Percentiles rank a stretch among this genome's conserved stretches.
Conservation (phyloP, 2,797 vertebrate species). For the Intellagama lesueurii region DNA sequence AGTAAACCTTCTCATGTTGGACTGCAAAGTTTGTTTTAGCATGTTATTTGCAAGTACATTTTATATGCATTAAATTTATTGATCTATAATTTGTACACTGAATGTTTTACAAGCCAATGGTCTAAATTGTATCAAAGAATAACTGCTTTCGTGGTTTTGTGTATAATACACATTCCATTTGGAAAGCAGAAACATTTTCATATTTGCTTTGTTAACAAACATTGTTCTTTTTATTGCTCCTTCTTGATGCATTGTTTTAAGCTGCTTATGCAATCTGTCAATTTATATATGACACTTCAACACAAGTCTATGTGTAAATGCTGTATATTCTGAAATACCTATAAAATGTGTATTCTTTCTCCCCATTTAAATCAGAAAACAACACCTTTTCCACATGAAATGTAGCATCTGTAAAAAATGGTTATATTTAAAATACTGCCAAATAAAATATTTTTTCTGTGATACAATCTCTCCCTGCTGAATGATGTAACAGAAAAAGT, state of each 20-base stretch:
- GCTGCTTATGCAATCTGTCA: neutral
- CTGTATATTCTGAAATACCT: neutral
- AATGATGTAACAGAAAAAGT: neutral
- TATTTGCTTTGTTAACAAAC: neutral
- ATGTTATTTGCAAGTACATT: neutral
- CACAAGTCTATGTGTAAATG: fast-evolving
- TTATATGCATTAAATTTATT: neutral
- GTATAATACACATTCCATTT: neutral
- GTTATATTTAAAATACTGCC: constrained; percentile 31
- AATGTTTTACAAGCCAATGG: neutral
- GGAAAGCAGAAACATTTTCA: constrained; percentile 41
- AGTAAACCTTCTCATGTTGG: neutral
- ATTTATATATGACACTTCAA: constrained; percentile 26
- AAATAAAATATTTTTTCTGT: constrained; percentile 29
- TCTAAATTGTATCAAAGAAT: neutral
- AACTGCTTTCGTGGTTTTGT: neutral
- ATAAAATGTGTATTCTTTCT: constrained; percentile 32
- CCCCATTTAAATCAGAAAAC: neutral
- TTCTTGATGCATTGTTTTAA: neutral
- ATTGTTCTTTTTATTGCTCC: neutral
- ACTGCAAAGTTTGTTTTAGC: neutral
- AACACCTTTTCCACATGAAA: constrained; percentile 29
- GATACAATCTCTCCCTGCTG: neutral
- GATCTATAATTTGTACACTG: neutral
- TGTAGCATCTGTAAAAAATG: constrained; percentile 13